Conservation (phyloP, 64 coral and sea anemone genomes). For the Stichodactyla mertensii region DNA sequence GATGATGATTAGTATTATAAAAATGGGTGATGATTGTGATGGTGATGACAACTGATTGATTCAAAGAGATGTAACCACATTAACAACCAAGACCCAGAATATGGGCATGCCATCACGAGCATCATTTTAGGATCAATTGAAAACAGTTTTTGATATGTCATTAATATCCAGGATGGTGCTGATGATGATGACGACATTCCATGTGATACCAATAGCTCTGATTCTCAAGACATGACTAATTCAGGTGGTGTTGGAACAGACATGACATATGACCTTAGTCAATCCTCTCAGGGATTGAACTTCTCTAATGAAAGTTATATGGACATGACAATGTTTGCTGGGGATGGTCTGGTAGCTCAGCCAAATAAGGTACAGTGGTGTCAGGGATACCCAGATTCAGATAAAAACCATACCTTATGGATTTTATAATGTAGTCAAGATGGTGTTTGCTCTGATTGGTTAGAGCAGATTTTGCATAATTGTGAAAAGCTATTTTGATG, state of each 20-base stretch:
- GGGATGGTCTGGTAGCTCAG: conserved; percentile 89
- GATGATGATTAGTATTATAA: neutral
- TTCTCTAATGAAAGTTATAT: conserved; percentile 61
- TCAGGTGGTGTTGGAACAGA: conserved; percentile 13
- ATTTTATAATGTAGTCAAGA: too few species aligned
- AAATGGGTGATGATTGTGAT: too few species aligned
- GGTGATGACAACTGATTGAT: too few species aligned
- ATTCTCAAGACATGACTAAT: conserved; percentile 52
- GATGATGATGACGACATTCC: conserved; percentile 3
- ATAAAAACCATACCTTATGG: too few species aligned
- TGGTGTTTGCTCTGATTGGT: too few species aligned
- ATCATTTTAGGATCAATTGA: too few species aligned
- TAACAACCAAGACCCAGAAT: too few species aligned
- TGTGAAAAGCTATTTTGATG: too few species aligned
- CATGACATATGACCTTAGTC: conserved; percentile 45
- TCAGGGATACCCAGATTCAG: too few species aligned
- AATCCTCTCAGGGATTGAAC: conserved; percentile 72
- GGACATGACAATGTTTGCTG: conserved; percentile 81
- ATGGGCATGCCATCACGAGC: too few species aligned
- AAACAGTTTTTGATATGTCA: neutral
- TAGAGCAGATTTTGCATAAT: too few species aligned
- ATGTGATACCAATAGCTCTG: conserved; percentile 11
- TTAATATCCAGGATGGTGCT: neutral
- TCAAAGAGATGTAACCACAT: too few species aligned
- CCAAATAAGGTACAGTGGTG: conserved; percentile 64